Base-by-base conservation (phyloP, 92 coral and sea anemone species). In the Zoanthus sansibaricus region DNA sequence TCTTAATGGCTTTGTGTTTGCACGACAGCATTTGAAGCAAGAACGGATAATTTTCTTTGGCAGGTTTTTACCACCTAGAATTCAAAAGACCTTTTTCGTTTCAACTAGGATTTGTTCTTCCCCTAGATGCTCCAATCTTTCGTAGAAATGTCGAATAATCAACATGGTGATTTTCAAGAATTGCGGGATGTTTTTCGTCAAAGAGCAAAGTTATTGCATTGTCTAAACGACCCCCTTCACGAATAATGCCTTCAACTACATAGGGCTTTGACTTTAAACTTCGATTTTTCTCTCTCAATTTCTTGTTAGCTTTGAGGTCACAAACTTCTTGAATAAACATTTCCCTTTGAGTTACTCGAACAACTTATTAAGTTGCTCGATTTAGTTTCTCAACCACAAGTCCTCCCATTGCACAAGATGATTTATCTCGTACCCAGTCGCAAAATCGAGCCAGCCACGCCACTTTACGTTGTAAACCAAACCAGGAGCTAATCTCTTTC, bases 61-160 rank as follows among this genome's bases (percentile, higher is more conserved):
- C 46, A 89, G 82, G 71, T 58, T 68, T 72, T 86, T 78, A 78
- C 88, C 94, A 59, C 76, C 78, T 30, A 91, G 82, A 66, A 91
- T 84, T 92, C 92, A 84, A 79, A 91, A 4, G 74, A 7, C 66
- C 47, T 37, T 70, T 70, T 3, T 13, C 72, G 87, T 75, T 73
- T 92, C 89, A 66, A 82, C 66, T 52, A 92, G 78, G 15, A 91
- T 87, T 90, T 92, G 93, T 71, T 90, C 89, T 16, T 87, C 83
- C 69, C 89, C 94, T 21, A 86, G 44, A 71, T 88, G 88, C 25
- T 84, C 91, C 67, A 25, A 75, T n/a, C 49, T 69, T 59, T 83
- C 80, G 71, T 88, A 88, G 49, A 86, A 88, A 82, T 91, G 90
- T 51, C 69, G 88, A 79, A 79, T 68, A 67, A 88, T 84, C 74